Evolutionary conservation across 2,888 invertebrate genomes (phyloP), one percentile per base, ranked within the genome.

Genomic region (Agrilus biguttatus): DNA sequence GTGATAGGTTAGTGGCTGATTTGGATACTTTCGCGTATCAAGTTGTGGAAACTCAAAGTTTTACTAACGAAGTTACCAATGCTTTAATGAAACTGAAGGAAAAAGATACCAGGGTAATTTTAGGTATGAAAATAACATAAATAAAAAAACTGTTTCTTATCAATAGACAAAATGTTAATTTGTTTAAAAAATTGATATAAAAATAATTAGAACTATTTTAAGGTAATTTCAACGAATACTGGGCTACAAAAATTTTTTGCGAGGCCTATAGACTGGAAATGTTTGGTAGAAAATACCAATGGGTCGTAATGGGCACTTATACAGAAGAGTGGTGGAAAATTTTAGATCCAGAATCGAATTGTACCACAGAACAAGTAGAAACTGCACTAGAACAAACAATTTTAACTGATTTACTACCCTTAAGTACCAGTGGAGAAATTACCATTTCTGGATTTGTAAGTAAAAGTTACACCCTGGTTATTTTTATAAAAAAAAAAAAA

Each of bases 171-270:
- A 21, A 21, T 5, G 7, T 21, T 21, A 21, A 6, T 21, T 21
- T 21, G 21, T 17, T 17, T 17, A 17, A 17, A 17, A 17, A 17
- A 17, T 3, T 3, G n/a, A 6, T 5, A 8, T 4, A n/a, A 35
- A 6, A 35, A 35, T 14, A 5, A 14, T 35, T 5, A 35, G 4
- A 17, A 17, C 2, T 3, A n/a, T 13, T 17, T 52, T 41, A 47
- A 57, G 93, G 93, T 3, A 96, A 96, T 67, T 95, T 97, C 66
- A 91, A 93, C 66, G 91, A 92, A 61, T 80, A 81, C 40, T 92
- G 92, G 86, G 95, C 96, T 0, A 70, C 89, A 42, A 77, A 78
- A 55, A 85, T 89, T 49, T 90, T 90, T 62, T 91, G 90, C 62
- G 87, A 89, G 60, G 90, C 89, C 40, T 83, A 80, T 64, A 83